phyloP scores from a whole-genome alignment of 2,113 vertebrate genomes.

The Mixornis gularis region DNA sequence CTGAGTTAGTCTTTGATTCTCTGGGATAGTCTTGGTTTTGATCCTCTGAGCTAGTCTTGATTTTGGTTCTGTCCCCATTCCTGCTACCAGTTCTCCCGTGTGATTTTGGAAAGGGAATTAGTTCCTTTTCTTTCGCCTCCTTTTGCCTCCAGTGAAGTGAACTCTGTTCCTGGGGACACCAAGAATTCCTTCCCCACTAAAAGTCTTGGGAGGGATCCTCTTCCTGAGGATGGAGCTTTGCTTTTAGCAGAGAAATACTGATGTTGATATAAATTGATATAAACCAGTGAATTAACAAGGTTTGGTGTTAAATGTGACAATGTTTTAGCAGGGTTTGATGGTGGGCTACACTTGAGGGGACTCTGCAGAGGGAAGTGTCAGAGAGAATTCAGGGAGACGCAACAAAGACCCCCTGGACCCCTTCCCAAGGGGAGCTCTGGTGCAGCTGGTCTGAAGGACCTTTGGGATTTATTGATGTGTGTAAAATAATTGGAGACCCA shows the following conservation, averaged over 20 bases:
- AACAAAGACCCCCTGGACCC: not conserved
- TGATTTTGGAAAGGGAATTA: not conserved
- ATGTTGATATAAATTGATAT: accelerated
- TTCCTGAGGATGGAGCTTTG: not conserved
- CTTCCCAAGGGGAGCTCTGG: not conserved
- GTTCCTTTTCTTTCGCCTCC: not conserved
- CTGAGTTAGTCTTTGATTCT: not conserved
- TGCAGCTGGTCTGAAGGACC: not conserved
- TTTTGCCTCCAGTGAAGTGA: not conserved
- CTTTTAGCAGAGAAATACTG: not conserved
- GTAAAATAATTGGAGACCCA: not conserved
- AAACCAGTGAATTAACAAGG: not conserved
- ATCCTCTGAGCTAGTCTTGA: no score
- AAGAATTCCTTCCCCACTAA: not conserved
- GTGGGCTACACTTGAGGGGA: accelerated
- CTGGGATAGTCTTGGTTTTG: not conserved
- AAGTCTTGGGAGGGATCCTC: not conserved
- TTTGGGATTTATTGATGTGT: not conserved
- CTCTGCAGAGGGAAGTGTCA: no score
- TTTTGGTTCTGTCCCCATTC: not conserved
- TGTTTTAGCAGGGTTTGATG: not conserved
- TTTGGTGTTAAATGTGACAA: not conserved
- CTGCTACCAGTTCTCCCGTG: accelerated
- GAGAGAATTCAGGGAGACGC: not conserved
- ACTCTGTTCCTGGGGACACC: not conserved